These are phyloP conservation scores for Diadegma fenestrale DNA, from an alignment of 2,888 invertebrate species.

Conservation along the genomic window DNA sequence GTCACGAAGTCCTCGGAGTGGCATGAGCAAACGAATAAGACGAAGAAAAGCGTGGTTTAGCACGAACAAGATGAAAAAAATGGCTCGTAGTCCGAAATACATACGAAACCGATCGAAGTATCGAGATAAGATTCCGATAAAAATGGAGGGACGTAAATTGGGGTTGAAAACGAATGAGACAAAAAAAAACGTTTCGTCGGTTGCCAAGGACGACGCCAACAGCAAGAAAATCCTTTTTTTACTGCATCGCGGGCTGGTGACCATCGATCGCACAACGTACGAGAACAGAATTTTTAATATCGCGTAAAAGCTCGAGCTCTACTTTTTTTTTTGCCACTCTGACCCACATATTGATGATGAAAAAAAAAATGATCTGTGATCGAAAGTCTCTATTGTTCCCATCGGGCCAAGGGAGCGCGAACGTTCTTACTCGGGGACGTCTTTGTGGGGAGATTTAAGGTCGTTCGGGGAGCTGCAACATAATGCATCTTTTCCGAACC, in stretches of 20 bases:
- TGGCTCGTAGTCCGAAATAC: not conserved
- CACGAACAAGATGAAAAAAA: not conserved
- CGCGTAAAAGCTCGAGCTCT: slow-evolving; percentile 18
- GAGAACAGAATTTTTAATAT: slow-evolving; percentile 52
- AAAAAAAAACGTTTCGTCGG: slow-evolving; percentile 43
- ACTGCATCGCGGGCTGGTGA: slow-evolving; percentile 28
- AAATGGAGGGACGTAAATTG: not conserved
- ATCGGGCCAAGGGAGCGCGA: not conserved
- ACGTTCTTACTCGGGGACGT: slow-evolving; percentile 18
- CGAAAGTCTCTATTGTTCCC: slow-evolving; percentile 37
- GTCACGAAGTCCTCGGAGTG: not conserved
- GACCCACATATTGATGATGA: slow-evolving; percentile 46
- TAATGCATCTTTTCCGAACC: slow-evolving; percentile 62
- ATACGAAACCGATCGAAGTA: not conserved
- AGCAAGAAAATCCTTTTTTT: slow-evolving; percentile 45
- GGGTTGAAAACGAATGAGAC: slow-evolving; percentile 17
- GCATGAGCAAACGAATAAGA: not conserved
- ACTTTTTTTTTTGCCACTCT: slow-evolving; percentile 28
- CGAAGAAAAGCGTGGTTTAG: not conserved
- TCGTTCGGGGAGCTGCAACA: slow-evolving; percentile 65
- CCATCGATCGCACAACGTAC: slow-evolving; percentile 52
- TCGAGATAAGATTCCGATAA: not conserved
- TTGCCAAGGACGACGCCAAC: slow-evolving; percentile 62
- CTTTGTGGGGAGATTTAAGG: slow-evolving; percentile 58
- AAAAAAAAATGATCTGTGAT: slow-evolving; percentile 46